Percentiles rank a stretch among this genome's conserved stretches.
These are phyloP conservation scores for Botia almorhae DNA, from an alignment of 2,797 vertebrate species.

Conservation along the genomic window DNA sequence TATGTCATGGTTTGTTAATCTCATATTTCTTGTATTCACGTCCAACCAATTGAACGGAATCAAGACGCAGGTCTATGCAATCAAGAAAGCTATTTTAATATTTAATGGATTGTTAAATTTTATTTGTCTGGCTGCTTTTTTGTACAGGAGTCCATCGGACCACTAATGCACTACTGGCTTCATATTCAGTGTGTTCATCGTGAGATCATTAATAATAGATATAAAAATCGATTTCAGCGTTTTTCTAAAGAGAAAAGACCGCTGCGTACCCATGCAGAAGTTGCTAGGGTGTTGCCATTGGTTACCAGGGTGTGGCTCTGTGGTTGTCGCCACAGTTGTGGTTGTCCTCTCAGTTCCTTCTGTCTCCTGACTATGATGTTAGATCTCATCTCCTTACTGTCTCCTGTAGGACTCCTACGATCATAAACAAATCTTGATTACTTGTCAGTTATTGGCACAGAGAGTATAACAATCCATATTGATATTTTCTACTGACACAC, in stretches of 20 bases:
- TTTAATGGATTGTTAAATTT: slow-evolving; percentile 34
- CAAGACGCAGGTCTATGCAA: slow-evolving; percentile 39
- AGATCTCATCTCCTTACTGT: not conserved
- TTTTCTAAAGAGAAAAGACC: not conserved
- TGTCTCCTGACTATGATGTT: not conserved
- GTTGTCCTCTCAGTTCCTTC: no score
- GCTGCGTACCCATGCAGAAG: not conserved
- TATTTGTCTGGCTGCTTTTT: slow-evolving; percentile 18
- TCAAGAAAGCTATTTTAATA: slow-evolving; percentile 38
- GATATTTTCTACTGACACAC: no score
- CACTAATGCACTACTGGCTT: not conserved
- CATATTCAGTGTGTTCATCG: not conserved
- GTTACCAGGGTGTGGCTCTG: not conserved
- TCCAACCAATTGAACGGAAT: slow-evolving; percentile 39
- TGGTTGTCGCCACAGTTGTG: not conserved
- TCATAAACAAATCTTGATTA: not conserved
- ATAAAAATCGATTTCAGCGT: not conserved
- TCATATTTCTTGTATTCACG: slow-evolving; percentile 48
- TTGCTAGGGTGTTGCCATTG: not conserved
- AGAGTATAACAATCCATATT: no score
- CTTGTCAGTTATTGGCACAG: no score
- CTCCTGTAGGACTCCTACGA: not conserved
- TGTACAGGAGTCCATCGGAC: slow-evolving; percentile 9
- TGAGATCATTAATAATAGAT: not conserved
- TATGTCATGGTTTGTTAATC: slow-evolving; percentile 50